phyloP scores from a whole-genome alignment of 2,797 vertebrate genomes.

The Paguma larvata region DNA sequence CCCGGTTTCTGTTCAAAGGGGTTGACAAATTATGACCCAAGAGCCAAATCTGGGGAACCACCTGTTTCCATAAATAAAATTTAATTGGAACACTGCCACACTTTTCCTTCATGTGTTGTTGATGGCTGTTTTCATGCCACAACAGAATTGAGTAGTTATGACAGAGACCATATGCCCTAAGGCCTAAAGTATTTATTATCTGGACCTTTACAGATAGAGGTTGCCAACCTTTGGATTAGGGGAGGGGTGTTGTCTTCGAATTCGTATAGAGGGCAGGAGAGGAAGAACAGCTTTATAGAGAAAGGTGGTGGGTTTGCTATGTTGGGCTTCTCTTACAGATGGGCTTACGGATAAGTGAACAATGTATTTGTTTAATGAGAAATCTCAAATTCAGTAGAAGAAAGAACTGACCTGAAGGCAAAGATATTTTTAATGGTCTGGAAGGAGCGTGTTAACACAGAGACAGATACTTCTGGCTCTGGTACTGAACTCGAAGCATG shows the following conservation, averaged over 20 bases:
- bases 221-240: background rate
- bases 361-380: background rate
- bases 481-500: background rate
- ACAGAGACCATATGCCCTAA: background rate
- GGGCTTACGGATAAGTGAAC: background rate
- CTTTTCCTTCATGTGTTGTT: background rate
- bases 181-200: background rate
- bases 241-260: background rate
- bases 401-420: slow-evolving; percentile 24
- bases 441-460: background rate
- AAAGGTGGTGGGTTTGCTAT: background rate
- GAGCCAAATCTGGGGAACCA: background rate
- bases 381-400: slow-evolving; percentile 43
- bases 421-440: background rate
- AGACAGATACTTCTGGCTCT: background rate
- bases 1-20: background rate
- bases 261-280: background rate
- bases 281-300: background rate
- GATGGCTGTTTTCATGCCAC: background rate
- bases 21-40: background rate
- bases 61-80: slow-evolving; percentile 48
- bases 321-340: background rate
- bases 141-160: background rate
- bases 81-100: background rate
- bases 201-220: background rate